Evolutionary conservation across 2,113 vertebrate genomes (phyloP), one percentile per base, ranked within the genome.

Genomic region (Paratilapia polleni): DNA sequence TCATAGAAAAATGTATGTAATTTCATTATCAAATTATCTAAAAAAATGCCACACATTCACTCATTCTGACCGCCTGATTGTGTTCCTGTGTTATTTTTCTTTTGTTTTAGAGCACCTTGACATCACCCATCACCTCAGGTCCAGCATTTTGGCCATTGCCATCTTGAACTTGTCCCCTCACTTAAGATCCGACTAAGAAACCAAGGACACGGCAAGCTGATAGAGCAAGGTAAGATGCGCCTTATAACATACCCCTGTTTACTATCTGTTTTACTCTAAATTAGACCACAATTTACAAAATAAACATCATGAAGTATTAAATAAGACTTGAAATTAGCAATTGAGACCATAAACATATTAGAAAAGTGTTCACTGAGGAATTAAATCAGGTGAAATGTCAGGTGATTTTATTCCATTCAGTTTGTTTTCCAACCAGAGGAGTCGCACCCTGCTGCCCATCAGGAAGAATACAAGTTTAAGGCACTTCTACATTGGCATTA

Each of bases 271-370:
- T 19, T 26, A 19, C 22, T 68, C 22, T 47, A 47, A 47, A 47
- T 19, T 47, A n/a, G 17, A 68, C 24, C 24, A 68, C 24, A 68
- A 26, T 26, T 26, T 1, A 15, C 22, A 47, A 17, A 68, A 47
- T 0, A 22, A 22, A 68, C 41, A 68, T 0, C 0, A 15, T 47
- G 2, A 68, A 47, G 41, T 4, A 38, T 68, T 68, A 43, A 2
- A 47, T 26, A 26, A 47, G 38, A 5, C 8, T 34, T 47, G 22
- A 4, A 68, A 47, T 47, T 47, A 38, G 17, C 6, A 14, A 24
- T 10, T 66, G 13, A 66, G 1, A 66, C 38, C 13, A 22, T 9
- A 43, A 43, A 66, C 1, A 1, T 64, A 9, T 66, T 68, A 0
- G 63, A 10, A 26, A 68, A 6, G 41, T 26, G 22, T 24, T 15